Evolutionary conservation across 2,888 invertebrate species (phyloP).

Genomic region (Amphipyra berbera): DNA sequence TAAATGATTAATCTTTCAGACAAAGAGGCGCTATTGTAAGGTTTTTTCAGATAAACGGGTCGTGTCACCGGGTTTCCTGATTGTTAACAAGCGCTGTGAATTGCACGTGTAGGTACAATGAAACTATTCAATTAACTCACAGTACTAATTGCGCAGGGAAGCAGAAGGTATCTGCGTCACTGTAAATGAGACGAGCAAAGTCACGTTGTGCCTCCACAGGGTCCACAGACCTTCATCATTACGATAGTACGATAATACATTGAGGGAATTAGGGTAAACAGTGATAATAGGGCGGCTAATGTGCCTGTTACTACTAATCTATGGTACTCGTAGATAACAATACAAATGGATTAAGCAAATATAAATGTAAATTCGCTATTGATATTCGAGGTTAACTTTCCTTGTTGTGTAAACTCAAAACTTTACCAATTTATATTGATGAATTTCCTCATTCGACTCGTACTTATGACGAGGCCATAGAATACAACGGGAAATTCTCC

Average conservation of each 20-base stretch:
- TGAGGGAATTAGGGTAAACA: constrained; percentile 9
- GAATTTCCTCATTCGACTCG: no score
- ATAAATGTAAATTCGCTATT: constrained; percentile 3
- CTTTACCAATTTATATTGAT: no score
- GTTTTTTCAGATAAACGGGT: no score
- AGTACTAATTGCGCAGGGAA: constrained; percentile 4
- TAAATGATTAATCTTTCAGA: no score
- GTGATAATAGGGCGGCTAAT: constrained; percentile 19
- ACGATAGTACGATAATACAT: constrained; percentile 1
- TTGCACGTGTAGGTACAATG: constrained; percentile 1
- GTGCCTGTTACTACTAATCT: constrained; percentile 18
- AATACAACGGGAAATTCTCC: no score
- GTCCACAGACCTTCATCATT: background rate
- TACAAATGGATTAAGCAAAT: constrained; percentile 11
- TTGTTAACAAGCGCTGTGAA: constrained; percentile 3
- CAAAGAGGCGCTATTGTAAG: no score
- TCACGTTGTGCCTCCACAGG: background rate
- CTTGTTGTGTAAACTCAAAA: background rate
- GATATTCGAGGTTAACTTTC: background rate
- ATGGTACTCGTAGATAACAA: constrained; percentile 18
- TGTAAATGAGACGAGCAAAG: background rate
- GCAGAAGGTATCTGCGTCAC: constrained; percentile 2
- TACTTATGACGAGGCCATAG: no score
- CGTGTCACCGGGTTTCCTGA: background rate
- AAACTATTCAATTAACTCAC: constrained; percentile 17